Base-by-base conservation (phyloP, 1,140 invertebrate genomes). In the Zaprionus davidi region DNA sequence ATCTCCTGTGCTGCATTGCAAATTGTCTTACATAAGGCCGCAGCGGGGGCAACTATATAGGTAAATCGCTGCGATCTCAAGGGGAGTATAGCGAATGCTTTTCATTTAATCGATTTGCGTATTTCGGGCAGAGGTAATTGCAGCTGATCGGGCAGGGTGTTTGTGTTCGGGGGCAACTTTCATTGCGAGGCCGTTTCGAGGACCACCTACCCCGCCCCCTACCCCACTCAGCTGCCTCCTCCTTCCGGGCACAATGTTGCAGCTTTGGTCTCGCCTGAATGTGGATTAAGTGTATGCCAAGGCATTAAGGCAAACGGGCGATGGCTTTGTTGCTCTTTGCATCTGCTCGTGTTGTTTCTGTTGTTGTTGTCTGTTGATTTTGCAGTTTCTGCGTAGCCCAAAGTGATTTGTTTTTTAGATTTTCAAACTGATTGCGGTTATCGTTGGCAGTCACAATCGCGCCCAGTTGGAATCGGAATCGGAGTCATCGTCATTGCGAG, bases 331-430 rank as follows among this genome's bases (percentile, higher is more conserved):
- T 22, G 9, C 34, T 63, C n/a, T 38, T 55, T 56, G 51, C 41
- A 41, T n/a, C 17, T 57, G 11, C 24, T 15, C 46, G 7, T 51
- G 7, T 31, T 31, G 20, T 20, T 20, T 0, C 0, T 64, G 11
- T 44, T 49, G 24, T 49, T 62, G 55, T 22, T 56, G 24, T 65
- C 22, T 26, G 36, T 77, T 56, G 59, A 71, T 69, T 65, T 63
- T 78, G 57, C 56, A 68, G 58, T 71, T 57, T 57, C 67, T 81
- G 82, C 64, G 75, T 90, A 74, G 85, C 81, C 81, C 67, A 84
- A 68, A 85, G 85, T 90, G 86, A 90, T 90, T 90, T 90, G 86
- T 85, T 90, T 90, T 90, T 90, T 79, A 90, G 85, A 90, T 90
- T 90, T 83, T 76, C 77, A 73, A 73, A 73, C 73, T 79, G 79